These are phyloP conservation scores for Lithosia quadra DNA, from an alignment of 2,888 invertebrate species.

Conservation along the genomic window DNA sequence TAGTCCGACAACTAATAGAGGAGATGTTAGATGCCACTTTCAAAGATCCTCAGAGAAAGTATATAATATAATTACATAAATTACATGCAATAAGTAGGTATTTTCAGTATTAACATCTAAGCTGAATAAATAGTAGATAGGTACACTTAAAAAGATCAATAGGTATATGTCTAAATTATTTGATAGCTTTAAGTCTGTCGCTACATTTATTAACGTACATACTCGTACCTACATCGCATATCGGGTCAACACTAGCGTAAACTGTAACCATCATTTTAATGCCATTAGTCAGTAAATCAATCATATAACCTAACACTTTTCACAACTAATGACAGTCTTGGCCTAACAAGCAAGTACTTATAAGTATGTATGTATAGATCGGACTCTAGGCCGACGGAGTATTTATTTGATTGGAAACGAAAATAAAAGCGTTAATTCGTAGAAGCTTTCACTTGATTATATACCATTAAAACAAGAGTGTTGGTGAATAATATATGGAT, in stretches of 20 bases:
- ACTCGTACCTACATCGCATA: slow-evolving; percentile 18
- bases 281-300: slow-evolving; percentile 27
- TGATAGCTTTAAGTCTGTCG: slow-evolving; percentile 11
- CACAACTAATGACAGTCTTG: slow-evolving; percentile 19
- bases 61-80: slow-evolving; percentile 55
- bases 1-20: slow-evolving; percentile 58
- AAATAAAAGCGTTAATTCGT: slow-evolving; percentile 74
- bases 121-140: slow-evolving; percentile 21
- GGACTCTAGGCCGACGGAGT: slow-evolving; percentile 19
- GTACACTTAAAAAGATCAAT: slow-evolving; percentile 25
- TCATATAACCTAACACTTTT: slow-evolving; percentile 26
- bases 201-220: slow-evolving; percentile 22
- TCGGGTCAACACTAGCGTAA: slow-evolving; percentile 25
- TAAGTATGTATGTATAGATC: not conserved
- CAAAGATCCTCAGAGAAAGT: slow-evolving; percentile 61
- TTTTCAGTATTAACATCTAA: slow-evolving; percentile 33
- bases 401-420: slow-evolving; percentile 61
- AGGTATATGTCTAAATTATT: slow-evolving; percentile 32
- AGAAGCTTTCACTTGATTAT: slow-evolving; percentile 74
- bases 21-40: slow-evolving; percentile 57
- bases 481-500: slow-evolving; percentile 71
- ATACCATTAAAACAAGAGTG: slow-evolving; percentile 71
- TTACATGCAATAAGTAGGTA: slow-evolving; percentile 48
- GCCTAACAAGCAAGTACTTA: slow-evolving; percentile 13
- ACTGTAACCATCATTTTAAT: slow-evolving; percentile 24